A percentile compares a stretch with the other conserved stretches of the same genome.
Evolutionary conservation across 2,888 invertebrate species (phyloP).

Genomic region (Agrotis clavis): DNA sequence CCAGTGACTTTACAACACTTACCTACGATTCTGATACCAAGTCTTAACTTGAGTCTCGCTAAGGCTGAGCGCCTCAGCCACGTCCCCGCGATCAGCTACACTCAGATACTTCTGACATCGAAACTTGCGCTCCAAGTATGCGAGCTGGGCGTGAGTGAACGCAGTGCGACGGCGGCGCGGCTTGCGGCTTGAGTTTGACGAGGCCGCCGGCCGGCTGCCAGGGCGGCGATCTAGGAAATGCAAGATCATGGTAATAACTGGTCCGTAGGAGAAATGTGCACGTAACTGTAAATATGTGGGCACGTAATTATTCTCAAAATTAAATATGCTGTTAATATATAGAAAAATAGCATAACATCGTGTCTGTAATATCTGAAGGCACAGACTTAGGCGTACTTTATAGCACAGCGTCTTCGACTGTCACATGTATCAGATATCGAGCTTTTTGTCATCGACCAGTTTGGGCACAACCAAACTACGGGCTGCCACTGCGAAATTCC

Average conservation of each 20-base stretch:
- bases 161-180: constrained; percentile 96
- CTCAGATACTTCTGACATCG: constrained; percentile 98
- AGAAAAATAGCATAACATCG: no score
- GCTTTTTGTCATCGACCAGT: neutral
- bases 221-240: constrained; percentile 75
- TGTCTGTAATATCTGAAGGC: no score
- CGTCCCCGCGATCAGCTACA: constrained; percentile 97
- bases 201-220: constrained; percentile 66
- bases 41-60: constrained; percentile 99
- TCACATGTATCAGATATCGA: neutral
- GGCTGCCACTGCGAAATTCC: neutral
- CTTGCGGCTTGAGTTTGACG: constrained; percentile 92
- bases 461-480: neutral
- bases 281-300: no score
- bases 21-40: constrained; percentile 98
- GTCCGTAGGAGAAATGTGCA: no score
- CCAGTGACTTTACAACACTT: constrained; percentile 56
- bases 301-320: no score
- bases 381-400: no score
- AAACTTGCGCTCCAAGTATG: constrained; percentile 97
- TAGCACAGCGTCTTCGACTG: no score
- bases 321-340: no score
- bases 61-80: constrained; percentile 96
- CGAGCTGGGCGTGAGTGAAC: constrained; percentile 98
- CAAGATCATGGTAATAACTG: neutral